These are phyloP conservation scores for Drosophila albomicans DNA, from an alignment of 1,140 invertebrate genomes.

Conservation along the genomic window DNA sequence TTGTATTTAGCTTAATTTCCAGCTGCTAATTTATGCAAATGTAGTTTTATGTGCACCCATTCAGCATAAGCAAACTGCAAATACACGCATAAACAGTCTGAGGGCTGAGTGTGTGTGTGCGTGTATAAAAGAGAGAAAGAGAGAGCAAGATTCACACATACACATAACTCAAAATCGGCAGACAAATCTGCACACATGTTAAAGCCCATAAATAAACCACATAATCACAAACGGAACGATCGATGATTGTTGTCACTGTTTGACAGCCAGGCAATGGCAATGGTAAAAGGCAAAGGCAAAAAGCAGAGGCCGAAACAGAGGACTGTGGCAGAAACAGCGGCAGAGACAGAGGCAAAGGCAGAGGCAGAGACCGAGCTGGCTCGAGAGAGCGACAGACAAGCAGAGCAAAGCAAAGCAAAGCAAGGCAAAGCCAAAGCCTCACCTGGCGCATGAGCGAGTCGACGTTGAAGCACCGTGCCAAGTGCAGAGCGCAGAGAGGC, in stretches of 20 bases:
- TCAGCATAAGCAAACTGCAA: conserved; percentile 26
- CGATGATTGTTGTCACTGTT: conserved; percentile 85
- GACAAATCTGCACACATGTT: conserved; percentile 85
- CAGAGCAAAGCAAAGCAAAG: conserved; percentile 32
- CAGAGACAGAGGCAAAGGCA: conserved; percentile 9
- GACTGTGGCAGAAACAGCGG: conserved; percentile 7
- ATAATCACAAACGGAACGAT: conserved; percentile 85
- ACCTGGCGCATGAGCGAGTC: conserved; percentile 60
- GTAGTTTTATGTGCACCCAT: conserved; percentile 50
- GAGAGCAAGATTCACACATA: conserved; percentile 31
- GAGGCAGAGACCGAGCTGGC: conserved; percentile 10
- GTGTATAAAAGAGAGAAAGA: background rate
- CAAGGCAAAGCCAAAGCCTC: conserved; percentile 33
- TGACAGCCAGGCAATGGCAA: conserved; percentile 74
- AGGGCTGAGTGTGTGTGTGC: background rate
- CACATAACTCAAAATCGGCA: conserved; percentile 83
- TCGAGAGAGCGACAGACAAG: conserved; percentile 38
- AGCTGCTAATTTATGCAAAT: conserved; percentile 83
- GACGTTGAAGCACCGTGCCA: conserved; percentile 66
- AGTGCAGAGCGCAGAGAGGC: conserved; percentile 82
- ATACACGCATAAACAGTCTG: background rate
- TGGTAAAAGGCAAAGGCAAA: conserved; percentile 41
- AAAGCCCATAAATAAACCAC: conserved; percentile 85
- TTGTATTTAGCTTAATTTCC: conserved; percentile 74
- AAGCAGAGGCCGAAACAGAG: conserved; percentile 14